Conservation (phyloP, 2,888 invertebrate species). For the Pycnomerus fuliginosus region DNA sequence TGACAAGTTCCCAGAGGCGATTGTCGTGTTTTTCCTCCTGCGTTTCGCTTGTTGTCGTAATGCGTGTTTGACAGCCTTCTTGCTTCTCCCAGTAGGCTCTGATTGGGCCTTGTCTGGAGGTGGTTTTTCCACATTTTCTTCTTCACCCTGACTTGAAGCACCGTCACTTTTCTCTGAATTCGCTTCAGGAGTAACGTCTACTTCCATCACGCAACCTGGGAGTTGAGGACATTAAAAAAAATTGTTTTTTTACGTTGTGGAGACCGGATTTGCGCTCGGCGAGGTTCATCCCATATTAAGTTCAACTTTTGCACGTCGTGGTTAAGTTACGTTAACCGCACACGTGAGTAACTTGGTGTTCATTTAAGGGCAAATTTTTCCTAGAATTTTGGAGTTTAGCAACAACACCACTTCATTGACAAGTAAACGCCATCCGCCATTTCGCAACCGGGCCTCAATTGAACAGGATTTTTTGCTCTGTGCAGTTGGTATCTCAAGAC, state of each 20-base stretch:
- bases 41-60: conserved; percentile 74
- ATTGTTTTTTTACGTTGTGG: conserved; percentile 4
- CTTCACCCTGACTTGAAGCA: conserved; percentile 37
- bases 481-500: conserved; percentile 7
- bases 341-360: conserved; percentile 7
- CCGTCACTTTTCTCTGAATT: conserved; percentile 42
- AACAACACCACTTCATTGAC: conserved; percentile 41
- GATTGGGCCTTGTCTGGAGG: conserved; percentile 15
- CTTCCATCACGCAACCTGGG: conserved; percentile 50
- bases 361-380: conserved; percentile 30
- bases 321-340: conserved; percentile 14
- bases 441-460: conserved; percentile 49
- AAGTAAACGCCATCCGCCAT: conserved; percentile 52
- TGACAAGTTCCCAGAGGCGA: conserved; percentile 62
- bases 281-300: conserved; percentile 44
- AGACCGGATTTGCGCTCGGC: conserved; percentile 12
- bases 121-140: conserved; percentile 34
- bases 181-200: conserved; percentile 50
- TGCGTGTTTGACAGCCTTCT: conserved; percentile 75
- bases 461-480: conserved; percentile 9
- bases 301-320: conserved; percentile 11
- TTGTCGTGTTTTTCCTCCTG: conserved; percentile 75
- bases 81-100: conserved; percentile 49
- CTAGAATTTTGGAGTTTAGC: conserved; percentile 19
- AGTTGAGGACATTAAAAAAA: conserved; percentile 33